Evolutionary conservation across 2,797 vertebrate genomes (phyloP).

Genomic region (Macropus fuliginosus): DNA sequence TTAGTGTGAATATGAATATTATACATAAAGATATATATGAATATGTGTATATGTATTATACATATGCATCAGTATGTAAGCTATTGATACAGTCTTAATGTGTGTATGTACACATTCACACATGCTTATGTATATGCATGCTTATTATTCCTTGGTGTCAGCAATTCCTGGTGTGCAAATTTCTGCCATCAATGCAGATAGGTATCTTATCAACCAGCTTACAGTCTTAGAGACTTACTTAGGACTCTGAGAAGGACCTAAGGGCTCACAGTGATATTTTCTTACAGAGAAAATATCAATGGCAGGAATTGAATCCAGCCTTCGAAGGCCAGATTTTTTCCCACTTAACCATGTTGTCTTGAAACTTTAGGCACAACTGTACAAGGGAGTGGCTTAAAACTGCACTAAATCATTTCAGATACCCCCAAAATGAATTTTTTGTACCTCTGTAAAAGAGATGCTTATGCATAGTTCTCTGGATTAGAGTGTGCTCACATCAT

Average conservation of each 20-base stretch:
- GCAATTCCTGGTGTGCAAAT: neutral
- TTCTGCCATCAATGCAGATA: neutral
- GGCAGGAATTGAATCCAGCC: neutral
- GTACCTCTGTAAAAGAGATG: conserved; percentile 12
- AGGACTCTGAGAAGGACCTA: neutral
- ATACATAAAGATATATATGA: neutral
- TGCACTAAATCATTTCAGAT: neutral
- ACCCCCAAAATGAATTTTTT: neutral
- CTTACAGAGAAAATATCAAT: neutral
- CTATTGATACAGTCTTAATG: neutral
- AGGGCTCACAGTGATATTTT: neutral
- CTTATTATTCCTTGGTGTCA: neutral
- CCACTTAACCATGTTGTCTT: neutral
- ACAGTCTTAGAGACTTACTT: neutral
- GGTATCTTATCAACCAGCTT: neutral
- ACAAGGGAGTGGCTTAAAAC: neutral
- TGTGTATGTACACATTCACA: neutral
- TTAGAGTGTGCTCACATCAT: conserved; percentile 58
- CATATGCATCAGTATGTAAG: neutral
- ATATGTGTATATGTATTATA: neutral
- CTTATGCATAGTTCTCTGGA: conserved; percentile 57
- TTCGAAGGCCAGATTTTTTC: neutral
- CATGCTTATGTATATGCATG: neutral
- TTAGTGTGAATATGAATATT: neutral
- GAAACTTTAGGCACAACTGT: neutral